Percentiles rank a stretch among this genome's conserved stretches.
These are phyloP conservation scores for Drosophila sturtevanti DNA, from an alignment of 1,140 invertebrate genomes.

Conservation along the genomic window DNA sequence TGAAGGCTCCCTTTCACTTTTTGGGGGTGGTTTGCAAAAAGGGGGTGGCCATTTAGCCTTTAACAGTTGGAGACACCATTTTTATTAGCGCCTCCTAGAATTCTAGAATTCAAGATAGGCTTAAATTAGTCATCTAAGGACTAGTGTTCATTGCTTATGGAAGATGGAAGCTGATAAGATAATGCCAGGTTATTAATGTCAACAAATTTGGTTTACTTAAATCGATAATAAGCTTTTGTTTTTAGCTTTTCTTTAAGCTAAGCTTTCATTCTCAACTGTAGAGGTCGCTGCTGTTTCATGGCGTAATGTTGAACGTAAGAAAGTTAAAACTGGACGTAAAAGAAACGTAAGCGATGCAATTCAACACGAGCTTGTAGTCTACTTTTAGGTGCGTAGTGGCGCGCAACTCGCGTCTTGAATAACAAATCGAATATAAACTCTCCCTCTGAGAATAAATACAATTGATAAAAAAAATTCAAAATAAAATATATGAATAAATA, in stretches of 20 bases:
- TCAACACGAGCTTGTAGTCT: slow-evolving; percentile 68
- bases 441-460: slow-evolving; percentile 21
- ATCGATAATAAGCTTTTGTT: not conserved
- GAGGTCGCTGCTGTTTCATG: not conserved
- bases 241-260: not conserved
- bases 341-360: not conserved
- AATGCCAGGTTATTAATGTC: not conserved
- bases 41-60: not conserved
- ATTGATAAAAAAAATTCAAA: slow-evolving; percentile 9
- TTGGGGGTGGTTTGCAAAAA: slow-evolving; percentile 24
- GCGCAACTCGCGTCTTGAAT: slow-evolving; percentile 53
- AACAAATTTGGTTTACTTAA: not conserved
- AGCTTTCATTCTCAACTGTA: not conserved
- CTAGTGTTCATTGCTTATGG: too few species aligned
- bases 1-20: not conserved
- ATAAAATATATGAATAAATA: slow-evolving; percentile 13
- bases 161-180: not conserved
- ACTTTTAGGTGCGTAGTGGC: slow-evolving; percentile 82
- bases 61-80: too few species aligned
- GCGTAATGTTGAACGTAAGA: not conserved
- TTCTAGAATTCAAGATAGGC: too few species aligned
- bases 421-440: slow-evolving; percentile 21
- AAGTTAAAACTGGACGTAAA: not conserved
- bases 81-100: too few species aligned
- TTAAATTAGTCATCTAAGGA: too few species aligned